Percentiles rank a stretch among this genome's conserved stretches.
Conservation (phyloP, 1,140 invertebrate species). For the Subanguina moxae region DNA sequence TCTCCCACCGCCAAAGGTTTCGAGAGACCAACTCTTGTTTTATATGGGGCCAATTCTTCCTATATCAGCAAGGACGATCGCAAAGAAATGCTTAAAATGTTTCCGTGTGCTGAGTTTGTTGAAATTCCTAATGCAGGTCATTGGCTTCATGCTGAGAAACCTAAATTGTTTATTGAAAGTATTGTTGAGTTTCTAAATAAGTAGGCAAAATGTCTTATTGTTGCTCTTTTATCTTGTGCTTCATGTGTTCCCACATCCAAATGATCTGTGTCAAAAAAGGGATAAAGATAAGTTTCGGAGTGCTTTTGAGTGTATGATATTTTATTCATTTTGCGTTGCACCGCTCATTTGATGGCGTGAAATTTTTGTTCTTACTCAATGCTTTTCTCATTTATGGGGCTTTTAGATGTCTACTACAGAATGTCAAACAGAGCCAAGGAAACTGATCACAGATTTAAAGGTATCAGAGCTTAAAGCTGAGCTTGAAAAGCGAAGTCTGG, state of each 20-base stretch:
- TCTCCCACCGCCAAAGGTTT: constrained; percentile 46
- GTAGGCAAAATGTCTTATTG: neutral
- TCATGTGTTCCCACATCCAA: no score
- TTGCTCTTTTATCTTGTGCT: no score
- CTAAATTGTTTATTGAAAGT: constrained; percentile 70
- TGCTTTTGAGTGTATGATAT: no score
- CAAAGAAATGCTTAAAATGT: constrained; percentile 69
- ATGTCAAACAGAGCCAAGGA: constrained; percentile 15
- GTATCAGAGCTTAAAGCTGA: constrained; percentile 82
- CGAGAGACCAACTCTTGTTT: constrained; percentile 42
- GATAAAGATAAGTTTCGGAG: no score
- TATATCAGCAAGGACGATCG: constrained; percentile 66
- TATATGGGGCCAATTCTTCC: constrained; percentile 35
- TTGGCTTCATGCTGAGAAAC: constrained; percentile 84
- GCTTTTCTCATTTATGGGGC: no score
- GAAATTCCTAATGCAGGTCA: constrained; percentile 78
- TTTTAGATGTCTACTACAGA: no score
- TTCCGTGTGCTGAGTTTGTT: constrained; percentile 72
- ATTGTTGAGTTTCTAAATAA: constrained; percentile 58
- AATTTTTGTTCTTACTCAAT: no score
- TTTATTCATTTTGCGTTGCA: no score
- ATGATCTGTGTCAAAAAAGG: no score
- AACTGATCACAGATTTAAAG: constrained; percentile 71
- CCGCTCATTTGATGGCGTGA: neutral
- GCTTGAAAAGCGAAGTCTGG: constrained; percentile 79